These are phyloP conservation scores for Himalopsyche anomala DNA, from an alignment of 2,888 invertebrate species.

Conservation along the genomic window DNA sequence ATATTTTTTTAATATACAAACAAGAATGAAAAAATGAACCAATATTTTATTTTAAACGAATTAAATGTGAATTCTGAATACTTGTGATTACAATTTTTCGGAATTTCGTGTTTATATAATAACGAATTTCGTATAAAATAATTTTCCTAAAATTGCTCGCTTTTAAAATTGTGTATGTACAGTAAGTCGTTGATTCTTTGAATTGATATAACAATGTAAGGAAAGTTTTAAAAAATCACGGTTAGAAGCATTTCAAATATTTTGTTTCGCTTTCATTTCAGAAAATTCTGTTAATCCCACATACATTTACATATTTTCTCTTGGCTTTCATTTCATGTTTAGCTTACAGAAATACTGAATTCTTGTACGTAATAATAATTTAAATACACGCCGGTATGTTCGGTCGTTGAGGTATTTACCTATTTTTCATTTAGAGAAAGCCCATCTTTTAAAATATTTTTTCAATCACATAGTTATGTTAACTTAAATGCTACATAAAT, in stretches of 20 bases:
- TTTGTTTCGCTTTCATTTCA: background rate
- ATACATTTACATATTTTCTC: background rate
- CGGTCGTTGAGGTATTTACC: background rate
- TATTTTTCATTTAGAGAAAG: no score
- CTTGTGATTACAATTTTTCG: background rate
- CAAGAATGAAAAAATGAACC: no score
- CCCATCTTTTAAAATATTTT: no score
- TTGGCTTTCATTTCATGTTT: background rate
- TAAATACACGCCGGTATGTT: background rate
- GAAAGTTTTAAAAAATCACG: background rate
- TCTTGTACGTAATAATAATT: background rate
- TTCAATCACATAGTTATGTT: no score
- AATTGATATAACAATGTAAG: background rate
- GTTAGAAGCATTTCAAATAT: background rate
- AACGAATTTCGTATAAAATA: background rate
- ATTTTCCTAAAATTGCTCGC: background rate
- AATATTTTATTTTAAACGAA: background rate
- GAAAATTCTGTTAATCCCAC: constrained; percentile 11
- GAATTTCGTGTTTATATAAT: constrained; percentile 13
- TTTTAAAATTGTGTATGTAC: background rate
- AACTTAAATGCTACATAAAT: no score
- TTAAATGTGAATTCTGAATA: background rate
- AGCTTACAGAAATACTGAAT: background rate
- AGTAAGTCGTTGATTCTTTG: constrained; percentile 10
- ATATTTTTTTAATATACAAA: no score